These are phyloP conservation scores for Thripadectes ignobilis DNA, from an alignment of 2,797 vertebrate genomes.

Conservation along the genomic window DNA sequence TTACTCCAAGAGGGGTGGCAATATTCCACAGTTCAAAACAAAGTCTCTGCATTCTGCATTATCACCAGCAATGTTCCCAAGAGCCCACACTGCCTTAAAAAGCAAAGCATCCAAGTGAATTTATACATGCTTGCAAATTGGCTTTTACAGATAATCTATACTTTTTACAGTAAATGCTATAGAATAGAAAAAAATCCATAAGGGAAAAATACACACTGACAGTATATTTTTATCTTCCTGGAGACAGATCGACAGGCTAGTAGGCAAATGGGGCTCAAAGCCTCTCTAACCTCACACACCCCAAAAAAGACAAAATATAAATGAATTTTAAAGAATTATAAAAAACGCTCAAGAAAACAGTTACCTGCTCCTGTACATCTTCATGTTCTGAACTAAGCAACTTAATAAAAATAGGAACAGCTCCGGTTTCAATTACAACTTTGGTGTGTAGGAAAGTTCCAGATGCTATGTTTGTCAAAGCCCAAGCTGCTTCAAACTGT, in stretches of 20 bases:
- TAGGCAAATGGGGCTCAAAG: neutral
- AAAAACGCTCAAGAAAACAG: neutral
- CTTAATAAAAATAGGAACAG: conserved; percentile 95
- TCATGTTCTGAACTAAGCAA: conserved; percentile 94
- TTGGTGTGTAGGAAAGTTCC: conserved; percentile 95
- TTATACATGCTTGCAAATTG: neutral
- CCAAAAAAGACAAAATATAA: neutral
- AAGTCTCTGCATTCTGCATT: conserved; percentile 98
- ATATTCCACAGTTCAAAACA: conserved; percentile 94
- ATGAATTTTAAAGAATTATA: neutral
- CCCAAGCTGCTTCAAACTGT: conserved; percentile 97
- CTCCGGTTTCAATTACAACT: conserved; percentile 95
- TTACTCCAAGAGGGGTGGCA: conserved; percentile 92
- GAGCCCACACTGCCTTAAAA: conserved; percentile 93
- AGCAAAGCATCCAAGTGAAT: conserved; percentile 46
- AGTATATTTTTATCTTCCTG: neutral
- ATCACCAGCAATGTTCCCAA: conserved; percentile 97
- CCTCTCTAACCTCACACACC: neutral
- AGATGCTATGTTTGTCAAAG: conserved; percentile 96
- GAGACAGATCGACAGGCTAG: neutral
- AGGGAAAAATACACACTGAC: neutral
- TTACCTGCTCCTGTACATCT: conserved; percentile 96
- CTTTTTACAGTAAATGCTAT: neutral
- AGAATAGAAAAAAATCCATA: neutral
- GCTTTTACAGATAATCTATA: neutral